phyloP scores from a whole-genome alignment of 2,113 vertebrate genomes.

The Connochaetes taurinus region DNA sequence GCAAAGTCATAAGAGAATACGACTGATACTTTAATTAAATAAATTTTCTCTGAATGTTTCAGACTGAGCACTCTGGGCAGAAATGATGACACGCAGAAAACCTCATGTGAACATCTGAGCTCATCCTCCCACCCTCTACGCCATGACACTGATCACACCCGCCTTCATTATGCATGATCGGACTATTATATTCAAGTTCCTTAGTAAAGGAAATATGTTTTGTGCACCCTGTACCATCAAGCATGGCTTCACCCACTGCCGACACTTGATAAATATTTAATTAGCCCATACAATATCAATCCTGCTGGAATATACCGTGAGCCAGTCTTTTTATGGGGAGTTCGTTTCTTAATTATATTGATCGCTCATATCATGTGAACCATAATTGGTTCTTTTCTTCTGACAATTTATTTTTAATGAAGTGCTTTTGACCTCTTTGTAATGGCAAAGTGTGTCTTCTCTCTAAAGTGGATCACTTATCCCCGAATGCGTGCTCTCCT shows the following conservation, averaged over 20 bases:
- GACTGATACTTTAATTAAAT: background rate
- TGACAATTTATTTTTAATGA: constrained; percentile 67
- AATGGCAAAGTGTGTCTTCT: background rate
- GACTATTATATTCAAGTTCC: background rate
- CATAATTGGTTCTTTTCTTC: constrained; percentile 51
- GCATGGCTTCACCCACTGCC: background rate
- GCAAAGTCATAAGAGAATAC: background rate
- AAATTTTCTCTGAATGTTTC: background rate
- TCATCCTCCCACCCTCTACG: rapidly evolving
- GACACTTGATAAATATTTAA: constrained; percentile 50
- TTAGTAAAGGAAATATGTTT: background rate
- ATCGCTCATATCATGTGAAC: constrained; percentile 57
- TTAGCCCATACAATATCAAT: background rate
- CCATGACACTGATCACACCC: rapidly evolving
- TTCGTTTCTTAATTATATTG: constrained; percentile 59
- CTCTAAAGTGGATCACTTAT: background rate
- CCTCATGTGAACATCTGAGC: rapidly evolving
- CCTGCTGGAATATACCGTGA: background rate
- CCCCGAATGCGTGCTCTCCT: rapidly evolving
- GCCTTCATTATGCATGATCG: rapidly evolving
- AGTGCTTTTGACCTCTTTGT: background rate
- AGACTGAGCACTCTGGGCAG: background rate
- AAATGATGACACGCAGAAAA: rapidly evolving
- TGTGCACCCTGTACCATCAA: rapidly evolving
- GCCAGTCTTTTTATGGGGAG: constrained; percentile 16